phyloP scores from a whole-genome alignment of 1,140 invertebrate species.

The Euglossa dilemma region DNA sequence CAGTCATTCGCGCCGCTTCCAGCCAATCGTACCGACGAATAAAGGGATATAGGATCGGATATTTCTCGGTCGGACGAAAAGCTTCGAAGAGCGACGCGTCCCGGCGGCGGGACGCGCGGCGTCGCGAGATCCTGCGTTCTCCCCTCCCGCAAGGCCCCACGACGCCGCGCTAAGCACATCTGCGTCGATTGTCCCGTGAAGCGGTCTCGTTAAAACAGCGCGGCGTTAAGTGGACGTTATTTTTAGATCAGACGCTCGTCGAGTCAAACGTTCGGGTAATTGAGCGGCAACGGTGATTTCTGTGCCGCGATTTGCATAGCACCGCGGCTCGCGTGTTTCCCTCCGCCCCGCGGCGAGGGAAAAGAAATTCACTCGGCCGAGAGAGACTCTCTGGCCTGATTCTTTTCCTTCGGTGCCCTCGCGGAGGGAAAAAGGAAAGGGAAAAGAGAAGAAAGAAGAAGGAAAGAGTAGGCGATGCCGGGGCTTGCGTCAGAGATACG shows the following conservation, averaged over 20 bases:
- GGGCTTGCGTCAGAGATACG: conserved; percentile 42
- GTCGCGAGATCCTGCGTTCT: neutral
- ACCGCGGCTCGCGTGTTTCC: conserved; percentile 52
- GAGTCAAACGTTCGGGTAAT: conserved; percentile 54
- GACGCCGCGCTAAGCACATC: neutral
- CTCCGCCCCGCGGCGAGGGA: neutral
- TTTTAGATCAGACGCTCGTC: conserved; percentile 48
- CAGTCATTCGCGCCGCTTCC: conserved; percentile 41
- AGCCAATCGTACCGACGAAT: conserved; percentile 40
- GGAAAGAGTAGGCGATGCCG: conserved; percentile 37
- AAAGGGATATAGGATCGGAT: too few relatives aligned
- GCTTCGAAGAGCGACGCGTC: too few relatives aligned
- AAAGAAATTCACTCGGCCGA: conserved; percentile 56
- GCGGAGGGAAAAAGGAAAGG: neutral
- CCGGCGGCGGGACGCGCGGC: neutral
- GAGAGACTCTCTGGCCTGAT: conserved; percentile 57
- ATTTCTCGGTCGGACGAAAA: too few relatives aligned
- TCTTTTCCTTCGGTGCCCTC: conserved; percentile 50
- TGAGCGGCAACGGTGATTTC: conserved; percentile 56
- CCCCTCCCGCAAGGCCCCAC: neutral
- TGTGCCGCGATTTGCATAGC: conserved; percentile 65
- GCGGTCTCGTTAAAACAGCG: conserved; percentile 29
- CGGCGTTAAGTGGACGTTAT: conserved; percentile 38
- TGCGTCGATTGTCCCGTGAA: conserved; percentile 21
- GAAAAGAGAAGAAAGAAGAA: conserved; percentile 5